Evolutionary conservation across 2,113 vertebrate species (phyloP), one percentile per base, ranked within the genome.

Genomic region (Cynopterus brachyotis): DNA sequence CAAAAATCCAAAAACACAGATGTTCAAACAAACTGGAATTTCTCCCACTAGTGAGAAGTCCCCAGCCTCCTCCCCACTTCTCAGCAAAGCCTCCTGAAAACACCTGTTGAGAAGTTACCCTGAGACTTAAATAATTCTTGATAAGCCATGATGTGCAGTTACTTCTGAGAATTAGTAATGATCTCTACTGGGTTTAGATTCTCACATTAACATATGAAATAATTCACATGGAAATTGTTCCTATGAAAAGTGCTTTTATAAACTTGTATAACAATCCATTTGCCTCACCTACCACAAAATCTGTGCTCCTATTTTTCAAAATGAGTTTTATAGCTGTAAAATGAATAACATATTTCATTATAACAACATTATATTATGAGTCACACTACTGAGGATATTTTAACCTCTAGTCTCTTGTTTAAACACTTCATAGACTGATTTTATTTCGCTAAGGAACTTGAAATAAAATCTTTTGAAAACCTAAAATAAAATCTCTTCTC

Each of bases 51-150:
- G 37, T 70, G 70, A 97, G 45, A 32, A 95, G 82, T 94, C n/a
- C 90, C 35, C 40, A 5, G 90, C 35, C 81, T 92, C 67, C 64
- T 87, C 53, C 59, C 50, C 79, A 91, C 62, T 84, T 90, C 16
- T 9, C 57, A 85, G 42, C 8, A 13, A 92, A 40, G 47, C 24
- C 42, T 80, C 84, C 22, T 69, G 72, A 91, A 97, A 82, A 95
- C 95, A 98, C 93, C 91, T 98, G 95, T 96, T 1, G 3, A 98
- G 42, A 97, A 98, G 91, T 85, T 97, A 94, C 83, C 60, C 37
- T 83, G 69, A 83, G 88, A 92, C n/a, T 96, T 95, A 95, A 96
- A 93, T 97, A 72, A 50, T 96, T 97, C 55, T 94, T 86, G 26
- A 78, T 72, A 97, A 93, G 42, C 47, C 90, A 95, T 12, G 28